A percentile compares a stretch with the other conserved stretches of the same genome.
phyloP scores from a whole-genome alignment of 35 echinoderm and acorn worm species.

The Hemicentrotus pulcherrimus region DNA sequence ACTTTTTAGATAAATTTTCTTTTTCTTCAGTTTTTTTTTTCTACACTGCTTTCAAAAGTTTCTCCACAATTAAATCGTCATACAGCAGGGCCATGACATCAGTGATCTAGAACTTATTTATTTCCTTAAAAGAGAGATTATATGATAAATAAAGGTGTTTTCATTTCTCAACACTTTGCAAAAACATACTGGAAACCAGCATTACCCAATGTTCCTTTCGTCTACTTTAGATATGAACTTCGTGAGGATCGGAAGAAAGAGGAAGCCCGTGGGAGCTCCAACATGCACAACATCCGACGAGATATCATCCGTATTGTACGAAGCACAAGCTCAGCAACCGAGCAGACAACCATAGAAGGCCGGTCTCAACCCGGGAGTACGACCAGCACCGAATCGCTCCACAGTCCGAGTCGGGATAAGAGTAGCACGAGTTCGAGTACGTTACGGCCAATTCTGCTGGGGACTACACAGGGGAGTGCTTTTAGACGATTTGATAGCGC shows the following conservation, averaged over 20 bases:
- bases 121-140: too few relatives aligned
- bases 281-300: conserved; percentile 78
- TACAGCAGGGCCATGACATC: too few relatives aligned
- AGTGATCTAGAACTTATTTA: too few relatives aligned
- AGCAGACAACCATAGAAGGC: background rate
- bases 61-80: too few relatives aligned
- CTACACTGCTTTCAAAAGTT: too few relatives aligned
- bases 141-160: too few relatives aligned
- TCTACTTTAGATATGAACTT: conserved; percentile 79
- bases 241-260: conserved; percentile 93
- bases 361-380: background rate
- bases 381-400: background rate
- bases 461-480: background rate
- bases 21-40: too few relatives aligned
- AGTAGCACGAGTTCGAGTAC: background rate
- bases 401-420: background rate
- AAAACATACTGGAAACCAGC: background rate
- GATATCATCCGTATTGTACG: conserved; percentile 58
- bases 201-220: background rate
- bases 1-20: too few relatives aligned
- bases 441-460: background rate
- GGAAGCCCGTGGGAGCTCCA: conserved; percentile 64
- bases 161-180: background rate
- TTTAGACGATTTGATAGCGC: background rate
- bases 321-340: conserved; percentile 42